Conservation (phyloP, 2,113 vertebrate species). For the Vireo altiloquus region DNA sequence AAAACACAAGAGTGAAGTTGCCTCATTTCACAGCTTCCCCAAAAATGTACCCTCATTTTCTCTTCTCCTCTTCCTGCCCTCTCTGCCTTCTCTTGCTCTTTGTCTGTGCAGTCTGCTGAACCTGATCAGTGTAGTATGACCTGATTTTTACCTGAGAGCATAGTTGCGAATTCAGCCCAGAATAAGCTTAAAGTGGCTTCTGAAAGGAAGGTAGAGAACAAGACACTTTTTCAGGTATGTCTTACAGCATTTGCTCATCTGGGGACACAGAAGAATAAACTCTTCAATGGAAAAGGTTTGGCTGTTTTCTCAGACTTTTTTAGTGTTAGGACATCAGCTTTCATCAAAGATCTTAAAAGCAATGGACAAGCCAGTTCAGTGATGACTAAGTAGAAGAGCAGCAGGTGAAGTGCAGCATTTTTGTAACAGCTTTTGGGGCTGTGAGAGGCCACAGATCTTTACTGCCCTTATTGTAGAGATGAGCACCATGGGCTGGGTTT, state of each 20-base stretch:
- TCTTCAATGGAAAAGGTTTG: background rate
- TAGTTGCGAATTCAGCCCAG: background rate
- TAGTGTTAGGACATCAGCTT: background rate
- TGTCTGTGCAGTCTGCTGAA: background rate
- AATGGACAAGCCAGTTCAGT: background rate
- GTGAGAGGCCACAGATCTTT: background rate
- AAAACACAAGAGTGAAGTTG: background rate
- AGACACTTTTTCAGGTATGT: background rate
- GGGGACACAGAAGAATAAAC: background rate
- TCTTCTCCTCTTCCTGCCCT: background rate
- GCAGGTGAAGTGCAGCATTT: background rate
- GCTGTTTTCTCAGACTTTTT: conserved; percentile 18
- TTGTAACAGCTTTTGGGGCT: background rate
- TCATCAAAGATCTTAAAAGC: background rate
- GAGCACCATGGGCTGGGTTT: background rate
- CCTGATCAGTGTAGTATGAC: background rate
- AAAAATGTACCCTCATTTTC: background rate
- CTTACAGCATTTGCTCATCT: background rate
- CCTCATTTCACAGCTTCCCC: background rate
- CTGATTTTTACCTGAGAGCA: background rate
- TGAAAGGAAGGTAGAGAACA: background rate
- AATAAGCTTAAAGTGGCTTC: background rate
- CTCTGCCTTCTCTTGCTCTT: background rate
- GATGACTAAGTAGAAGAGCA: background rate
- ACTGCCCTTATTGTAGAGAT: background rate